A percentile compares a stretch with the other conserved stretches of the same genome.
Conservation (phyloP, 2,888 invertebrate species). For the Xanthia icteritia region DNA sequence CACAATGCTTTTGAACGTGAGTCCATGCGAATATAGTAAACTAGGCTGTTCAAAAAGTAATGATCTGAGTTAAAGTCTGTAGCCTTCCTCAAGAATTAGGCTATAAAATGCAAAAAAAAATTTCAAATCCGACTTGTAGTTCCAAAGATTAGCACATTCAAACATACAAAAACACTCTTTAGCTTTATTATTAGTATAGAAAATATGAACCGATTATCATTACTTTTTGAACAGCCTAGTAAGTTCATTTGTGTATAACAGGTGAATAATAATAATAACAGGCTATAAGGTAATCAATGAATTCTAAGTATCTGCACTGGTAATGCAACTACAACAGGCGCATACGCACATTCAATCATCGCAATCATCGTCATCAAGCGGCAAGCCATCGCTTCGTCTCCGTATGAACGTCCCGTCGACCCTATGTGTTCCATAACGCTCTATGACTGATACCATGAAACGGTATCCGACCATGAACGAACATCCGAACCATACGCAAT, state of each 20-base stretch:
- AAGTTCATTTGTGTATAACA: too few relatives aligned
- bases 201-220: too few relatives aligned
- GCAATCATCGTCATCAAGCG: constrained; percentile 30
- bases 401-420: constrained; percentile 31
- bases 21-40: neutral
- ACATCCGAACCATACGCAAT: constrained; percentile 18
- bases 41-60: too few relatives aligned
- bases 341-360: constrained; percentile 35
- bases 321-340: neutral
- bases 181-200: too few relatives aligned
- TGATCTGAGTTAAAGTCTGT: too few relatives aligned
- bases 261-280: too few relatives aligned
- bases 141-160: too few relatives aligned
- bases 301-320: neutral
- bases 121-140: too few relatives aligned
- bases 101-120: too few relatives aligned
- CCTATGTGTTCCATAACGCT: constrained; percentile 39
- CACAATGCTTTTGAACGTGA: neutral
- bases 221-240: too few relatives aligned
- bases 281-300: neutral
- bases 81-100: too few relatives aligned
- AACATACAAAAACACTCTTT: too few relatives aligned
- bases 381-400: constrained; percentile 33
- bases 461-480: constrained; percentile 20
- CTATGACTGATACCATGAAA: constrained; percentile 31